A percentile compares a stretch with the other conserved stretches of the same genome.
These are phyloP conservation scores for Wiebesia pumilae DNA, from an alignment of 1,140 invertebrate genomes.

Conservation along the genomic window DNA sequence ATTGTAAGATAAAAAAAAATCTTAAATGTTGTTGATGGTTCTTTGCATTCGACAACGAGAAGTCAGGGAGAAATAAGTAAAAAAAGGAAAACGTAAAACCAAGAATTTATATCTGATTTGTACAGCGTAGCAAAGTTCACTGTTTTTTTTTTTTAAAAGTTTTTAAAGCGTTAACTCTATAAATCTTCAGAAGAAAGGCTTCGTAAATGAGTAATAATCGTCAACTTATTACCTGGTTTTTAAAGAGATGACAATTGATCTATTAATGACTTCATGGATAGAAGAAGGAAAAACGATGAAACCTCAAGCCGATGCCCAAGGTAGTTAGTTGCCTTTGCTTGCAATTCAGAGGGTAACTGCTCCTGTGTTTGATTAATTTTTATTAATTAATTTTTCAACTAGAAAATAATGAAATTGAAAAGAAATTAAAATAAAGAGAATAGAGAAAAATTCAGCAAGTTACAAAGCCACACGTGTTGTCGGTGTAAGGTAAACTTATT, in stretches of 20 bases:
- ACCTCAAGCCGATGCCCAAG: not conserved
- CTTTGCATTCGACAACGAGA: not conserved
- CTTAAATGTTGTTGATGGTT: conserved; percentile 19
- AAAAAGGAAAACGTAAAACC: conserved; percentile 13
- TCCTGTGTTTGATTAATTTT: not conserved
- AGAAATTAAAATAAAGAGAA: too few relatives aligned
- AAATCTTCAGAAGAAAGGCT: conserved; percentile 25
- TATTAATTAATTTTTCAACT: conserved; percentile 22
- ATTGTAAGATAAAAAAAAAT: conserved; percentile 39
- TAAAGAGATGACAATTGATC: conserved; percentile 13
- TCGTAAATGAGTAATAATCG: not conserved
- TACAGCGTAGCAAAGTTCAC: conserved; percentile 43
- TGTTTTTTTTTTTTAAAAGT: conserved; percentile 23
- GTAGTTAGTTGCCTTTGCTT: not conserved
- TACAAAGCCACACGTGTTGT: conserved; percentile 43
- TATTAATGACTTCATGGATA: not conserved
- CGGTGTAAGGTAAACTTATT: conserved; percentile 47
- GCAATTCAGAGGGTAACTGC: not conserved
- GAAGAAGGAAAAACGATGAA: not conserved
- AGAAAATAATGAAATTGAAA: not conserved
- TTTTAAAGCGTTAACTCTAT: conserved; percentile 36
- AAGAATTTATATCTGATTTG: conserved; percentile 41
- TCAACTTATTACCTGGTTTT: not conserved
- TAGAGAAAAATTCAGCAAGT: conserved; percentile 29
- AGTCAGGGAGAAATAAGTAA: not conserved